Base-by-base conservation (phyloP, 2,113 vertebrate genomes). In the Hystrix brachyura region DNA sequence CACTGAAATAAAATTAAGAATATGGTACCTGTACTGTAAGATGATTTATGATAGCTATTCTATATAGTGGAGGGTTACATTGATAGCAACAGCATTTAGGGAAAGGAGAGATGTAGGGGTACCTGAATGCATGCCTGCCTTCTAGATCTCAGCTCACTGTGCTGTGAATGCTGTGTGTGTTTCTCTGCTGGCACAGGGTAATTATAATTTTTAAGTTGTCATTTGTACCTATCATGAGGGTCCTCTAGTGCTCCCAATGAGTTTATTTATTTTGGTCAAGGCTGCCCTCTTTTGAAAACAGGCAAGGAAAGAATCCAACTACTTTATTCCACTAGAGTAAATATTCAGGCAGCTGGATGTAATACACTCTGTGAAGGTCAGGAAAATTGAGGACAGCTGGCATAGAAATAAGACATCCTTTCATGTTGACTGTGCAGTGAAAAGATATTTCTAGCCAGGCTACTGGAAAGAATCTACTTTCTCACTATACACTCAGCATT, bases 1-100 rank as follows among this genome's bases (percentile, higher is more conserved):
- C 17, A 74, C 48, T 88, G 34, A 88, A 87, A 80, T 91, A 87
- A 97, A 96, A 80, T 91, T 15, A 84, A 93, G 67, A 84, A 82
- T n/a, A 48, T 82, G 38, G 21, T 62, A 8, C 60, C 55, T 51
- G 13, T 59, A 62, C 9, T 69, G 2, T 32, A 69, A 53, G 19
- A 72, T n/a, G 4, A 38, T 27, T 29, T 74, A 38, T 78, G 85
- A 25, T 48, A 14, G 29, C 51, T 7, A 79, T 18, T 90, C 89
- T 34, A 48, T 18, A 79, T 32, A 34, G 46, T 15, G 6, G 72
- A 48, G 72, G 43, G 12, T 14, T 34, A 32, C 48, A 53, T 29
- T 53, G 76, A 53, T 18, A 53, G 48, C 25, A 79, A 34, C 10
- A 79, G 29, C 76, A 59, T 32, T n/a, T 64, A 27, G 34, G 60